Percentiles rank a stretch among this genome's conserved stretches.
phyloP scores from a whole-genome alignment of 2,797 vertebrate species.

The Champsocephalus gunnari region DNA sequence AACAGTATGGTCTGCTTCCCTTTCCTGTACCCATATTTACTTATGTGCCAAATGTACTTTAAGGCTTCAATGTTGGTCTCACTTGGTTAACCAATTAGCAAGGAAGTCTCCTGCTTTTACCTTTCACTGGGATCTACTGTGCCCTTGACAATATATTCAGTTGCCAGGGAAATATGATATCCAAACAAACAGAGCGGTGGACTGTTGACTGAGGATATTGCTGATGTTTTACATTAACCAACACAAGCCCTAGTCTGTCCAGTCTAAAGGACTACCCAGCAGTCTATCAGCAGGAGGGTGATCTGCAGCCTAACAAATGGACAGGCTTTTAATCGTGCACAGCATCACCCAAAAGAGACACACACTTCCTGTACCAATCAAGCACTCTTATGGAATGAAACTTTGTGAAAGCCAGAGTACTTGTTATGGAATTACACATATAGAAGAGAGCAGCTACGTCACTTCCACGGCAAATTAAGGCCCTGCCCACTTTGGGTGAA shows the following conservation, averaged over 20 bases:
- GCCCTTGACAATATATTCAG: slow-evolving; percentile 65
- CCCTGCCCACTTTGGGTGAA: too few species aligned
- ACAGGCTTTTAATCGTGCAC: slow-evolving; percentile 60
- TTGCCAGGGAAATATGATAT: slow-evolving; percentile 78
- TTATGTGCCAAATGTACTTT: slow-evolving; percentile 59
- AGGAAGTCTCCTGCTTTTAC: slow-evolving; percentile 63
- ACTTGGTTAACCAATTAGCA: slow-evolving; percentile 58
- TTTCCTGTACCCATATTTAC: slow-evolving; percentile 63
- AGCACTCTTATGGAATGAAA: slow-evolving; percentile 36
- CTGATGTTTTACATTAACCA: slow-evolving; percentile 70
- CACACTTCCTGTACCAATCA: slow-evolving; percentile 55
- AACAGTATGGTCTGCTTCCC: slow-evolving; percentile 48
- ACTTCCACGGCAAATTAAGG: too few species aligned
- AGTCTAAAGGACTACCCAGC: slow-evolving; percentile 15
- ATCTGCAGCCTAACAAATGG: slow-evolving; percentile 60
- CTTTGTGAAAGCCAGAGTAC: slow-evolving; percentile 41
- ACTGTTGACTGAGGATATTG: slow-evolving; percentile 76
- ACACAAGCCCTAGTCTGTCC: slow-evolving; percentile 57
- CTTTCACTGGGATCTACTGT: slow-evolving; percentile 58
- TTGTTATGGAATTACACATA: slow-evolving; percentile 45
- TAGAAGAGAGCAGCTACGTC: too few species aligned
- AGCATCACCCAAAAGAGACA: slow-evolving; percentile 51
- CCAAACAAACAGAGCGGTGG: slow-evolving; percentile 68
- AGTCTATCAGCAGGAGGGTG: slow-evolving; percentile 46
- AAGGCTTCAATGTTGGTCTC: slow-evolving; percentile 55